Evolutionary conservation across 2,888 invertebrate species (phyloP).

Genomic region (Drosophila mulleri): DNA sequence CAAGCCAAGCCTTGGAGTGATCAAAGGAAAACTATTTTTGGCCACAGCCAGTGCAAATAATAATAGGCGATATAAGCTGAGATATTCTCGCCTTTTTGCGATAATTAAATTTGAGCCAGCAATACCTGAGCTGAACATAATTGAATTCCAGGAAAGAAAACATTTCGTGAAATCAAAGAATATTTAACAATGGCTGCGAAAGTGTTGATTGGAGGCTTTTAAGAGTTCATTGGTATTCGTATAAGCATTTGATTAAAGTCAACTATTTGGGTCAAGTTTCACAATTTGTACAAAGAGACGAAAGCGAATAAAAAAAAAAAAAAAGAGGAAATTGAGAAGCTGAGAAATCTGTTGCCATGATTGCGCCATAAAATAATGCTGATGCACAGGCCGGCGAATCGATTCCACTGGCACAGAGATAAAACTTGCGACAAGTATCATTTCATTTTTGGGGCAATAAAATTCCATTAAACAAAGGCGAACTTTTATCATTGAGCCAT

Average conservation of each 20-base stretch:
- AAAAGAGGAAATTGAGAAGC: conserved; percentile 4
- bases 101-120: neutral
- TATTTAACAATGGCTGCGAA: neutral
- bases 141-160: neutral
- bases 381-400: conserved; percentile 27
- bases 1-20: neutral
- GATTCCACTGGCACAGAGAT: conserved; percentile 35
- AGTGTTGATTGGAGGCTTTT: neutral
- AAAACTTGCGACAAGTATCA: conserved; percentile 40
- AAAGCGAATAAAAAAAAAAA: neutral
- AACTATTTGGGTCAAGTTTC: neutral
- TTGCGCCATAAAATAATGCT: conserved; percentile 49
- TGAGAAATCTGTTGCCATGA: conserved; percentile 13
- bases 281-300: neutral
- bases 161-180: neutral
- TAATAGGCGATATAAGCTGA: conserved; percentile 6
- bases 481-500: conserved; percentile 42
- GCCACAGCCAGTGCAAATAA: neutral
- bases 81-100: conserved; percentile 16
- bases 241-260: neutral
- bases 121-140: neutral
- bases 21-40: neutral
- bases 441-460: conserved; percentile 38
- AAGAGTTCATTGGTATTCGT: neutral
- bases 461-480: conserved; percentile 57